Evolutionary conservation across 2,797 vertebrate genomes (phyloP).

Genomic region (Tauraco hartlaubi): DNA sequence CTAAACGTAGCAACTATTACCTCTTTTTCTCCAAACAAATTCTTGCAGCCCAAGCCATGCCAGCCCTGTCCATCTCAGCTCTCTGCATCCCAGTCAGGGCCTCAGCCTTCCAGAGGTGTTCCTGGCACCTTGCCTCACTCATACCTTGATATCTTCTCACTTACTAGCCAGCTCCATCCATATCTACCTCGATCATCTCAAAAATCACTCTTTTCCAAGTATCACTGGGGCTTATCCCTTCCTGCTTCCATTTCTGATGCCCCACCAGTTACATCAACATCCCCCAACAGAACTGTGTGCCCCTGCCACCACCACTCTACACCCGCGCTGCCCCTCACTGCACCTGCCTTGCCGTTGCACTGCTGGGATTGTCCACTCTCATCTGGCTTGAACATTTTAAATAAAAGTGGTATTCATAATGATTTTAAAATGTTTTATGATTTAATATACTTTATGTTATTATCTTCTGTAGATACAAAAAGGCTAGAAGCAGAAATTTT

Average conservation of each 20-base stretch:
- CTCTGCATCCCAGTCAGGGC: neutral
- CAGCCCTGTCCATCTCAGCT: neutral
- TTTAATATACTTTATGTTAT: neutral
- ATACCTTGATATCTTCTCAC: neutral
- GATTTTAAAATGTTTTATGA: neutral
- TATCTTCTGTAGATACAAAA: no score
- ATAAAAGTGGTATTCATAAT: neutral
- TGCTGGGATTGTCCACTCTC: neutral
- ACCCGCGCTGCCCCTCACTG: fast-evolving
- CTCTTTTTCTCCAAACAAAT: neutral
- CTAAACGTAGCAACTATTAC: neutral
- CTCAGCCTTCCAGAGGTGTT: neutral
- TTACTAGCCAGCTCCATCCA: neutral
- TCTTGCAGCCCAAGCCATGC: neutral
- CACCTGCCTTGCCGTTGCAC: neutral
- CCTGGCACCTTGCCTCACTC: neutral
- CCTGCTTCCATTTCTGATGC: neutral
- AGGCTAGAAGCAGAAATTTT: no score
- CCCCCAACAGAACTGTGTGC: neutral
- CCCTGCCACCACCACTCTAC: neutral
- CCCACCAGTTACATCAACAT: neutral
- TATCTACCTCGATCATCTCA: neutral
- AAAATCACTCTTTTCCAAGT: neutral
- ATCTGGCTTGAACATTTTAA: neutral
- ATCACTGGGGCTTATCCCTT: neutral